A percentile compares a stretch with the other conserved stretches of the same genome.
Evolutionary conservation across 2,888 invertebrate genomes (phyloP).

Genomic region (Scaptomyza cyrtandrae): DNA sequence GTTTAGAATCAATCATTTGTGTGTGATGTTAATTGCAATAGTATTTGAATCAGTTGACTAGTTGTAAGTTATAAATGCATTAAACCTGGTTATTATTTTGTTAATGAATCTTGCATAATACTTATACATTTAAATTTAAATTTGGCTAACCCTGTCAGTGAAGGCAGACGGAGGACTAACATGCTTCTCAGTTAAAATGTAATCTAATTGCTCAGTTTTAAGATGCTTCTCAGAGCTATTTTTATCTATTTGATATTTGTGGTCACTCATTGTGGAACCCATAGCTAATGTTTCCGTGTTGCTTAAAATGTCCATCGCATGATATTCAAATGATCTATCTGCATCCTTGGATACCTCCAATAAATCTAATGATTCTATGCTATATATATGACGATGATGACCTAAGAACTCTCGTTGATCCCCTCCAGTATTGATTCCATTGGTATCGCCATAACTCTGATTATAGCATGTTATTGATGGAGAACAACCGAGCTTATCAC

Average conservation of each 20-base stretch:
- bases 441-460: conserved; percentile 80
- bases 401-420: conserved; percentile 49
- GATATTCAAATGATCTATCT: conserved; percentile 74
- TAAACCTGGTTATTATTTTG: conserved; percentile 9
- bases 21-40: conserved; percentile 1
- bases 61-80: conserved; percentile 13
- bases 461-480: conserved; percentile 67
- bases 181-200: conserved; percentile 77
- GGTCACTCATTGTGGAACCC: conserved; percentile 75
- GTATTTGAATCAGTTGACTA: conserved; percentile 1
- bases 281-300: conserved; percentile 82
- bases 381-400: conserved; percentile 75
- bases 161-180: conserved; percentile 85
- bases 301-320: conserved; percentile 81
- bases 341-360: conserved; percentile 72
- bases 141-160: conserved; percentile 81
- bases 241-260: conserved; percentile 60
- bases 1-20: conserved; percentile 1
- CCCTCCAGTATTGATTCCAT: conserved; percentile 13
- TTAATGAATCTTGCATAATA: conserved; percentile 1
- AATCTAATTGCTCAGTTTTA: conserved; percentile 59
- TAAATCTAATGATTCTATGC: conserved; percentile 78
- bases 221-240: conserved; percentile 17
- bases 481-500: conserved; percentile 21
- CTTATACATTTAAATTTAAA: conserved; percentile 25